Conservation (phyloP, 2,888 invertebrate genomes). For the Drosophila rubida region DNA sequence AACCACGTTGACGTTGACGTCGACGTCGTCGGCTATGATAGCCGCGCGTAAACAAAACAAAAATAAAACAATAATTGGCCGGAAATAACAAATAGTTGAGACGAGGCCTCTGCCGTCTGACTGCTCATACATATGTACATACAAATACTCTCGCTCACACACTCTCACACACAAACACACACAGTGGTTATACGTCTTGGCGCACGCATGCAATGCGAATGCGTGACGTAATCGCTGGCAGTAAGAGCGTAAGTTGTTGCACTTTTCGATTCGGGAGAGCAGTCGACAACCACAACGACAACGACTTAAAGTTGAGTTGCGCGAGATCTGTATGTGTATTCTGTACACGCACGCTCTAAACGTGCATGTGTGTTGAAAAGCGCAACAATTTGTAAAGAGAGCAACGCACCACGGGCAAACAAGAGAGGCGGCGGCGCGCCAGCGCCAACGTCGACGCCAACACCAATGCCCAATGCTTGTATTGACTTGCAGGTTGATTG, state of each 20-base stretch:
- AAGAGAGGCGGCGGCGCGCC: slow-evolving; percentile 20
- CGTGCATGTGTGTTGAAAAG: slow-evolving; percentile 15
- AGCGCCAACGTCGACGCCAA: slow-evolving; percentile 22
- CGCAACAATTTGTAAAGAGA: slow-evolving; percentile 36
- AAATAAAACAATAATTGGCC: slow-evolving; percentile 55
- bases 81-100: slow-evolving; percentile 68
- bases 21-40: slow-evolving; percentile 19
- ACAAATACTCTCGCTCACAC: slow-evolving; percentile 4
- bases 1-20: slow-evolving; percentile 20
- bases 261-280: slow-evolving; percentile 35
- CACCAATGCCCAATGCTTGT: too few relatives aligned
- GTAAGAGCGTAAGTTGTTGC: slow-evolving; percentile 49
- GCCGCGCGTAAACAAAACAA: slow-evolving; percentile 22
- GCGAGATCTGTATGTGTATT: slow-evolving; percentile 35
- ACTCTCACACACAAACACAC: slow-evolving; percentile 5
- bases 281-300: slow-evolving; percentile 9
- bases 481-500: slow-evolving; percentile 15
- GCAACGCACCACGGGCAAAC: slow-evolving; percentile 7
- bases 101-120: slow-evolving; percentile 17
- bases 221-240: slow-evolving; percentile 66
- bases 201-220: slow-evolving; percentile 60
- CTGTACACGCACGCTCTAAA: slow-evolving; percentile 1
- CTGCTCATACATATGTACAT: neutral
- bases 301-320: slow-evolving; percentile 29
- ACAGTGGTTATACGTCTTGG: neutral